These are phyloP conservation scores for Lytechinus variegatus DNA, from an alignment of 35 echinoderm and acorn worm species.

Conservation along the genomic window DNA sequence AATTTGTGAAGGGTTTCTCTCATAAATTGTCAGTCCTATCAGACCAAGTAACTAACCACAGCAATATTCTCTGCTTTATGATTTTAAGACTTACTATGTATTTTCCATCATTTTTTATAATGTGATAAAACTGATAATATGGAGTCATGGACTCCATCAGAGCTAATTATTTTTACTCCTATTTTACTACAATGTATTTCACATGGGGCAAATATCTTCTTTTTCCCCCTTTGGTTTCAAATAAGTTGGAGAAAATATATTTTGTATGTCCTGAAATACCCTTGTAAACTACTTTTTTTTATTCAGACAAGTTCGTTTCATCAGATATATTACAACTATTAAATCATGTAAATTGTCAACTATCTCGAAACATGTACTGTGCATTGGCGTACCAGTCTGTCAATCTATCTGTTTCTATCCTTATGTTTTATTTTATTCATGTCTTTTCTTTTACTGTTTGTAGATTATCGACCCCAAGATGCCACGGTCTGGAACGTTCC, in stretches of 20 bases:
- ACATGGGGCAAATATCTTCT: too few relatives aligned
- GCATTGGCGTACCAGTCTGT: neutral
- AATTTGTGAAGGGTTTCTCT: too few relatives aligned
- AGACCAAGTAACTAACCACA: too few relatives aligned
- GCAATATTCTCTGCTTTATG: too few relatives aligned
- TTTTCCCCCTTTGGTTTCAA: too few relatives aligned
- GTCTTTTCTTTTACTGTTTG: neutral
- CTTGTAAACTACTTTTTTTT: neutral
- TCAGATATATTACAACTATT: neutral
- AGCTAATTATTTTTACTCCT: too few relatives aligned
- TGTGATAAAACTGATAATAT: too few relatives aligned
- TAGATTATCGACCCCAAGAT: conserved; percentile 98
- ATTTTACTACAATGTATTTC: too few relatives aligned
- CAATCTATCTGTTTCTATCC: neutral
- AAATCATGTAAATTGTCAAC: neutral
- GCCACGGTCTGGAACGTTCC: conserved; percentile 75
- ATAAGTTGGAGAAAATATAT: neutral
- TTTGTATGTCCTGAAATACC: neutral
- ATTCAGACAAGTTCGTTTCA: neutral
- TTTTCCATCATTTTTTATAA: too few relatives aligned
- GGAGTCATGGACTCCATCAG: too few relatives aligned
- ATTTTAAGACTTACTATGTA: too few relatives aligned
- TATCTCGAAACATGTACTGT: neutral
- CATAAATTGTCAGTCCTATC: too few relatives aligned
- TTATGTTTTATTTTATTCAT: neutral